These are phyloP conservation scores for Lutjanus argentimaculatus DNA, from an alignment of 2,797 vertebrate species.

Conservation along the genomic window DNA sequence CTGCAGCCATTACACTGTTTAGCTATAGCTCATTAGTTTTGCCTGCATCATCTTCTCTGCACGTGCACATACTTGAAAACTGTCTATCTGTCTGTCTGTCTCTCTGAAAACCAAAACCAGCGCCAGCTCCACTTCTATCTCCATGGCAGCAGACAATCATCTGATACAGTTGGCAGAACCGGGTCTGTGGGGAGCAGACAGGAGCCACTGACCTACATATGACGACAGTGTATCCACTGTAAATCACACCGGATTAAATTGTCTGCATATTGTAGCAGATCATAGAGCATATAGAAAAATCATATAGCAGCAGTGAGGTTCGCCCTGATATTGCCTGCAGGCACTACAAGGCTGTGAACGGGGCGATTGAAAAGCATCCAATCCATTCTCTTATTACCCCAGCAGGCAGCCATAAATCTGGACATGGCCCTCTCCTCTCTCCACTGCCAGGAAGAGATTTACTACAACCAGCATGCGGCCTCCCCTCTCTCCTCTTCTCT, in stretches of 20 bases:
- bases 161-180: conserved; percentile 63
- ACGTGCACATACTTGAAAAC: conserved; percentile 62
- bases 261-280: conserved; percentile 43
- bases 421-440: conserved; percentile 28
- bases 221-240: conserved; percentile 27
- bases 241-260: conserved; percentile 34
- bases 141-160: conserved; percentile 69
- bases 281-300: conserved; percentile 37
- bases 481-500: conserved; percentile 8
- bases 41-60: conserved; percentile 54
- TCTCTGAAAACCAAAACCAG: conserved; percentile 20
- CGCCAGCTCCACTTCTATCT: conserved; percentile 55
- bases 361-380: conserved; percentile 50
- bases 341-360: conserved; percentile 20
- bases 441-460: conserved; percentile 59
- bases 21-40: conserved; percentile 32
- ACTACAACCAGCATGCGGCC: conserved; percentile 38
- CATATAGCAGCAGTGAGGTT: conserved; percentile 32
- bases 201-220: conserved; percentile 70
- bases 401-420: conserved; percentile 69
- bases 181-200: conserved; percentile 48
- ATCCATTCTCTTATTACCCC: conserved; percentile 69
- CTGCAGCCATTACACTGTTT: conserved; percentile 58
- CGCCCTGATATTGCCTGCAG: conserved; percentile 36
- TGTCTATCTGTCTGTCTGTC: not conserved